These are phyloP conservation scores for Chiloscyllium punctatum DNA, from an alignment of 2,797 vertebrate genomes.

Conservation along the genomic window DNA sequence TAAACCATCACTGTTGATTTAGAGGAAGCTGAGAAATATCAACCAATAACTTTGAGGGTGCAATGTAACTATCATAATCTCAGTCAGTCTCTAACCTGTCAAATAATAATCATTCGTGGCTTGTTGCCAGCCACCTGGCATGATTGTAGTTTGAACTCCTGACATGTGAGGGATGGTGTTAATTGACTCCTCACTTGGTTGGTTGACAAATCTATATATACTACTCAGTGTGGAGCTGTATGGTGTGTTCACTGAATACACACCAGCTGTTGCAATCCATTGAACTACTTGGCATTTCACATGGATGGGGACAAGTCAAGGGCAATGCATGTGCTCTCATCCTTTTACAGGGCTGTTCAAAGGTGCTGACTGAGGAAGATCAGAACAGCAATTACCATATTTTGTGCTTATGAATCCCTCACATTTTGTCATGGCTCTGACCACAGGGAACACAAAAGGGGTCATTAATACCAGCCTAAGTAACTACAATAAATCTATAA, in stretches of 20 bases:
- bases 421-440: not conserved
- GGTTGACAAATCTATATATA: constrained; percentile 9
- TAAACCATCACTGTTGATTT: not conserved
- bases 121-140: not conserved
- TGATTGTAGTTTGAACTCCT: not conserved
- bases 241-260: not conserved
- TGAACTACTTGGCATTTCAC: not conserved
- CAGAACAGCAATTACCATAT: not conserved
- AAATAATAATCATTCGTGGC: not conserved
- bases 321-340: not conserved
- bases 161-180: not conserved
- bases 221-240: not conserved
- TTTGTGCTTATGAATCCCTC: not conserved
- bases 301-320: not conserved
- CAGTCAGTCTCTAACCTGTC: not conserved
- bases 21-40: not conserved
- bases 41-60: not conserved
- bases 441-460: not conserved
- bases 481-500: not conserved
- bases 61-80: not conserved
- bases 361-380: not conserved
- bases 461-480: not conserved
- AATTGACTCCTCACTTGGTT: not conserved
- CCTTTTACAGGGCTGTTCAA: not conserved
- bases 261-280: not conserved